Conservation (phyloP, 64 coral and sea anemone genomes). For the Pocillopora verrucosa region DNA sequence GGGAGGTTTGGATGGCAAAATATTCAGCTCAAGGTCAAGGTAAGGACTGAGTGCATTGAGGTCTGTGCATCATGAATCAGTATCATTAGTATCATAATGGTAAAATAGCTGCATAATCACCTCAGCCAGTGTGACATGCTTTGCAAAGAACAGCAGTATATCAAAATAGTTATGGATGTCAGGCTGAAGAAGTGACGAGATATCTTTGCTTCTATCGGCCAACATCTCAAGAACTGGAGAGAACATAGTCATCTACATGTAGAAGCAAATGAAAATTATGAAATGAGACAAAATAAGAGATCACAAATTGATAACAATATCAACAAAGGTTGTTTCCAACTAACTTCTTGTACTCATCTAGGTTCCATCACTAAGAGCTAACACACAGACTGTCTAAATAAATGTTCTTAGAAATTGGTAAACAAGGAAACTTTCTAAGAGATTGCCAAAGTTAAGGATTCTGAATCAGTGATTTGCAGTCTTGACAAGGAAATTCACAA, state of each 20-base stretch:
- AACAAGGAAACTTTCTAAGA: too few relatives aligned
- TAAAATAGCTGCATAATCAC: background rate
- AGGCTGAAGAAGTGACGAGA: constrained; percentile 29
- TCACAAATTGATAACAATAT: background rate
- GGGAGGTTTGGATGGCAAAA: background rate
- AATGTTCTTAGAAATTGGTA: too few relatives aligned
- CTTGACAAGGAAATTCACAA: background rate
- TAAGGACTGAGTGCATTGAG: too few relatives aligned
- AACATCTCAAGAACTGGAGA: constrained; percentile 33
- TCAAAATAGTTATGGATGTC: constrained; percentile 23
- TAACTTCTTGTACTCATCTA: too few relatives aligned
- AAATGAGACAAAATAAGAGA: background rate
- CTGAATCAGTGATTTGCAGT: too few relatives aligned
- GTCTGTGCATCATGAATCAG: too few relatives aligned
- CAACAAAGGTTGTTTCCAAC: too few relatives aligned
- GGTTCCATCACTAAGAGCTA: too few relatives aligned
- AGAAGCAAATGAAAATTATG: background rate
- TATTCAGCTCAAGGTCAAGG: too few relatives aligned
- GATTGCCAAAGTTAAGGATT: too few relatives aligned
- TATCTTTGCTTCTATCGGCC: constrained; percentile 24
- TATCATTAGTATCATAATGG: background rate
- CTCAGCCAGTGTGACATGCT: constrained; percentile 35
- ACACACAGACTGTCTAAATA: too few relatives aligned
- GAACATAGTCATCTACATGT: background rate
- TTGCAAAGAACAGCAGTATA: constrained; percentile 50